Evolutionary conservation across 1,140 invertebrate species (phyloP).

Genomic region (Brachionus rotundiformis): DNA sequence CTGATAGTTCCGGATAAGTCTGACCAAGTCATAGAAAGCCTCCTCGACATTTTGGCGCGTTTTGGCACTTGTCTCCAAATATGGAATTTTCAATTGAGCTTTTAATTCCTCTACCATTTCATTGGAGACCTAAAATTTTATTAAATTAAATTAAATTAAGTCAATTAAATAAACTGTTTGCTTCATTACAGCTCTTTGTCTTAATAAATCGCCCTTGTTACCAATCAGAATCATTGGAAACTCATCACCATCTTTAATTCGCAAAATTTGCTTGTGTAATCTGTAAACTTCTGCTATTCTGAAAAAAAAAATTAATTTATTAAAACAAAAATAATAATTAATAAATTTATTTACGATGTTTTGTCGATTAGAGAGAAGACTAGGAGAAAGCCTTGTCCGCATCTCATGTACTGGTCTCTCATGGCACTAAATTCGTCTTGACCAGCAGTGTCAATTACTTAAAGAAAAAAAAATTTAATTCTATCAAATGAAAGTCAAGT

Average conservation of each 20-base stretch:
- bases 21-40: constrained; percentile 83
- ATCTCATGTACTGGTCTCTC: constrained; percentile 88
- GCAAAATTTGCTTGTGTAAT: constrained; percentile 88
- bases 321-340: too few relatives aligned
- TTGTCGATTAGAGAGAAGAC: constrained; percentile 91
- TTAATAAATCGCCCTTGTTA: constrained; percentile 86
- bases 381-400: constrained; percentile 65
- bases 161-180: constrained; percentile 56
- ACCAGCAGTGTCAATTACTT: constrained; percentile 87
- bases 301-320: too few relatives aligned
- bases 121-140: constrained; percentile 44
- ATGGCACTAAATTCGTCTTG: constrained; percentile 95
- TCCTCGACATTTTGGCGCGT: constrained; percentile 87
- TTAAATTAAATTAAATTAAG: background rate
- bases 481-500: background rate
- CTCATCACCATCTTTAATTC: constrained; percentile 81
- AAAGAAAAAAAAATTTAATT: background rate
- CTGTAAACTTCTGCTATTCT: constrained; percentile 70
- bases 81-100: constrained; percentile 60
- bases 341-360: constrained; percentile 85
- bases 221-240: constrained; percentile 87
- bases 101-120: constrained; percentile 42
- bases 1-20: constrained; percentile 53
- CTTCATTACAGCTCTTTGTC: constrained; percentile 77
- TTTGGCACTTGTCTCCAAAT: constrained; percentile 92